Conservation (phyloP, 2,113 vertebrate genomes). For the Pangasianodon gigas region DNA sequence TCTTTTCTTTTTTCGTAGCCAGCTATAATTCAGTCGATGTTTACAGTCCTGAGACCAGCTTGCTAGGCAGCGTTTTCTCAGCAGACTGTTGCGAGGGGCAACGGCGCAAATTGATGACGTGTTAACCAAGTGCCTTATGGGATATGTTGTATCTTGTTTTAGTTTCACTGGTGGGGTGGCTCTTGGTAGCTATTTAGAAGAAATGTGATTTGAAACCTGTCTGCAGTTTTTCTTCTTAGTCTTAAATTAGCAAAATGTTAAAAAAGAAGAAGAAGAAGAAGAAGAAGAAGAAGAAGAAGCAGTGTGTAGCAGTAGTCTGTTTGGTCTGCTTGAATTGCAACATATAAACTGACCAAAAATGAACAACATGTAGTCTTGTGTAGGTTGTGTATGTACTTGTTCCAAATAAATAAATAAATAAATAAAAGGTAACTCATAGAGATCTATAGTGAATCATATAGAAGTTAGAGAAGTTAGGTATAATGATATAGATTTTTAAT, state of each 20-base stretch:
- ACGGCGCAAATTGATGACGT: constrained; percentile 66
- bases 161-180: neutral
- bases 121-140: constrained; percentile 11
- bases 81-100: constrained; percentile 65
- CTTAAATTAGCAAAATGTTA: no score
- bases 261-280: no score
- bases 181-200: neutral
- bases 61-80: neutral
- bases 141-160: neutral
- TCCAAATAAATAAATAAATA: no score
- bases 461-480: neutral
- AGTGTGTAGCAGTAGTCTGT: no score
- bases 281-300: no score
- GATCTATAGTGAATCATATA: neutral
- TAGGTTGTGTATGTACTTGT: no score
- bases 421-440: neutral
- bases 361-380: no score
- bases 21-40: neutral
- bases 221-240: no score
- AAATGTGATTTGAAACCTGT: neutral
- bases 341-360: no score
- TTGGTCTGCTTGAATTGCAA: no score
- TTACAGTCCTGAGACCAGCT: no score
- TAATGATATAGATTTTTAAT: neutral
- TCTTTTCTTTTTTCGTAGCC: neutral